Conservation (phyloP, 1,140 invertebrate genomes). For the Calephelis virginiensis region DNA sequence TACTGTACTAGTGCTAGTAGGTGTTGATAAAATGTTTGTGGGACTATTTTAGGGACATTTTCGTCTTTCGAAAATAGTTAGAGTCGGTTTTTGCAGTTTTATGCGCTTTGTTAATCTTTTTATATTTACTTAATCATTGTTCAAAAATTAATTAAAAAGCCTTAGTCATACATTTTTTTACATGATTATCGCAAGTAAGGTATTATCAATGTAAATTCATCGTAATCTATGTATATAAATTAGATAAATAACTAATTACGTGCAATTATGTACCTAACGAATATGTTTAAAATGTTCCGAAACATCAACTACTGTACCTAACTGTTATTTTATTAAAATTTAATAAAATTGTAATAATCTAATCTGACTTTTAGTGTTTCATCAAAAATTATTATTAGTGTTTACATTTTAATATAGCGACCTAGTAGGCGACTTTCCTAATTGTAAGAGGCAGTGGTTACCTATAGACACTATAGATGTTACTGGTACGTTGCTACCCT, state of each 20-base stretch:
- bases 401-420: no score
- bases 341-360: constrained; percentile 64
- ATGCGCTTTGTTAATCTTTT: no score
- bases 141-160: neutral
- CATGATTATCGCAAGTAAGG: neutral
- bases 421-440: no score
- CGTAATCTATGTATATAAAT: constrained; percentile 64
- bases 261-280: constrained; percentile 72
- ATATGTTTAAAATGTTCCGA: constrained; percentile 26
- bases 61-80: no score
- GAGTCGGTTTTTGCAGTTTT: no score
- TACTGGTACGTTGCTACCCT: no score
- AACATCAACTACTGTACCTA: constrained; percentile 39
- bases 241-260: constrained; percentile 67
- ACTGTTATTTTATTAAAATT: constrained; percentile 71
- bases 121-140: no score
- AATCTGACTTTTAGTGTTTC: neutral
- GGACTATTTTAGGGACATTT: no score
- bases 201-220: constrained; percentile 9
- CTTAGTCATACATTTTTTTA: neutral
- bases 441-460: no score
- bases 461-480: no score
- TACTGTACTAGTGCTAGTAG: no score
- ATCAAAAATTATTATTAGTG: neutral
- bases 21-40: no score